phyloP scores from a whole-genome alignment of 2,797 vertebrate genomes.

The Capromys pilorides region DNA sequence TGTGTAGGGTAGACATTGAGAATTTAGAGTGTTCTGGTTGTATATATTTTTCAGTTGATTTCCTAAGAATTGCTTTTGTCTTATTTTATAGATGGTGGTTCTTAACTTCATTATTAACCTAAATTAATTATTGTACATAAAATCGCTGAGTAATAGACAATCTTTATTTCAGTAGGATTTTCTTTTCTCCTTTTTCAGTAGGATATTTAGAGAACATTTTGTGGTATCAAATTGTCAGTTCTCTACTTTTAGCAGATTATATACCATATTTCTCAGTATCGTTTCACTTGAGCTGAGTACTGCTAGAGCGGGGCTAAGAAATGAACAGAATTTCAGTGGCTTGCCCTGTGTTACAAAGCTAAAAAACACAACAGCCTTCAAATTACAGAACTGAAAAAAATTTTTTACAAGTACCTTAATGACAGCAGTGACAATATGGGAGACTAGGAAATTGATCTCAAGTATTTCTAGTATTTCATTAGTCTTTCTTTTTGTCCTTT shows the following conservation, averaged over 20 bases:
- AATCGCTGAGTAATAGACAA: not conserved
- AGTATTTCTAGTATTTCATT: not conserved
- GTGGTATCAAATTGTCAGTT: not conserved
- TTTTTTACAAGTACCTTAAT: not conserved
- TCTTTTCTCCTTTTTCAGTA: not conserved
- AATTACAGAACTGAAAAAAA: not conserved
- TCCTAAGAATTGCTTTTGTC: slow-evolving; percentile 10
- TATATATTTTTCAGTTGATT: not conserved
- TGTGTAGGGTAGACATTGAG: too few species aligned
- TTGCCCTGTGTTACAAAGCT: not conserved
- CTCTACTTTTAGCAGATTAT: not conserved
- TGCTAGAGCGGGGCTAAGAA: not conserved
- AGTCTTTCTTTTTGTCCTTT: not conserved
- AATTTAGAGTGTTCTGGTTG: slow-evolving; percentile 14
- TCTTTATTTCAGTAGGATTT: not conserved
- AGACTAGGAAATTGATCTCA: not conserved
- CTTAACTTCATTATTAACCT: not conserved
- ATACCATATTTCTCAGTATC: not conserved
- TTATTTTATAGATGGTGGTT: slow-evolving; percentile 36
- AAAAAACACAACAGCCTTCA: not conserved
- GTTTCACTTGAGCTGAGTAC: not conserved
- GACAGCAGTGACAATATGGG: not conserved
- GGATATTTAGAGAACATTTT: slow-evolving; percentile 21
- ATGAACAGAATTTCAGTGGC: not conserved
- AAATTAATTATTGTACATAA: not conserved